Evolutionary conservation across 37 sponge, comb jelly and placozoan genomes (phyloP), one percentile per base, ranked within the genome.

Genomic region (Petrosia ficiformis): DNA sequence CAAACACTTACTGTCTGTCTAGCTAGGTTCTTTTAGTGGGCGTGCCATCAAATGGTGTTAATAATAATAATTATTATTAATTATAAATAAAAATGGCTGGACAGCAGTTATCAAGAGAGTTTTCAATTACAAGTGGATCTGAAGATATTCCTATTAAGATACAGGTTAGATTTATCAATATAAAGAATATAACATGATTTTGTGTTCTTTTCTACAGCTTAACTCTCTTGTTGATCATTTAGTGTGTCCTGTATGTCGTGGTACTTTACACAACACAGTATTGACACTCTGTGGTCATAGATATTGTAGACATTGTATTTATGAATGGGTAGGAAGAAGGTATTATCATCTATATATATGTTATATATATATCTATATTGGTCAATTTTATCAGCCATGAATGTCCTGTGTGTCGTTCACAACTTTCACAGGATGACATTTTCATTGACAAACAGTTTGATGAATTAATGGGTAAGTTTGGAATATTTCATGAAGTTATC

Each of bases 201-300:
- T n/a, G n/a, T n/a, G 35, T 19, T 76, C n/a, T 41, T 34, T 42
- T 60, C 11, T 67, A 1, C 42, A 90, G 90, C 76, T 90, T 2
- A 52, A 71, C 1, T 52, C 86, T 2, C 21, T 90, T 33, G 31
- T 57, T 52, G 82, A 90, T 40, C 78, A 84, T 39, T 84, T 90
- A 41, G 37, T 44, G 30, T 90, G 90, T 48, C 72, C 86, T 1
- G 76, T 90, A 26, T 90, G 90, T 39, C 59, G 78, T 68, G 75
- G 72, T 71, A 41, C 59, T 11, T 44, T 80, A 36, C 57, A 41
- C 22, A 61, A 42, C 2, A 43, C 82, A n/a, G 69, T 65, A 75
- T 28, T 90, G 11, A 85, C 81, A 44, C 32, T 58, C 39, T 90
- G 90, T 71, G 90, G 90, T 30, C 90, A 90, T 65, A 28, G 84